Base-by-base conservation (phyloP, 1,140 invertebrate genomes). In the Xylocopa sonorina region DNA sequence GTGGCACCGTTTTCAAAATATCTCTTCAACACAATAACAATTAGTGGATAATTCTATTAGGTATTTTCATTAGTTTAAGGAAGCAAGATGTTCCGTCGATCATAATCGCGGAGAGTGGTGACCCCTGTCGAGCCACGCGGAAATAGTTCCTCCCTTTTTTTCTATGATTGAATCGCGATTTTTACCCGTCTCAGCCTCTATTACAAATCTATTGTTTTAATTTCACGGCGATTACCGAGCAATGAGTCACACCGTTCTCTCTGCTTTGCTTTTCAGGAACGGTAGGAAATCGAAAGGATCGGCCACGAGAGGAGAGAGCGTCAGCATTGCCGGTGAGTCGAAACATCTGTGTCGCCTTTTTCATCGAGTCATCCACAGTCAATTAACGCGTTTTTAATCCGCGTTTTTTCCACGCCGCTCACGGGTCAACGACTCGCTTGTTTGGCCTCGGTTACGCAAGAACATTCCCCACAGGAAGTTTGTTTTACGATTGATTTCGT, bases 271-370 rank as follows among this genome's bases (percentile, higher is more conserved):
- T 84, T 83, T 67, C 77, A 84, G 77, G 38, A 53, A 21, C 69
- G 66, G 55, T 43, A 74, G 58, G 21, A 69, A 66, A 43, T 55
- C 75, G 38, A 43, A 43, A 24, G 38, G 51, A 21, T 16, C 67
- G 43, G 14, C n/a, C 38, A 48, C 34, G 67, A 51, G 62, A 51
- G 60, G 51, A 53, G 32, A 51, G 50, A 60, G 46, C 46, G 24
- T n/a, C 46, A 24, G 72, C 55, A 29, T 81, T 82, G 73, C 85
- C 80, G 66, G 83, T 85, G 57, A 85, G 82, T 84, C 24, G 34
- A 76, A 46, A 21, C 66, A 62, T 81, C 51, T 53, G 29, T 55
- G 29, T 9, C 29, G 29, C 2, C 18, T 81, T 77, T 82, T 85
- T 75, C 72, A 78, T 67, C 48, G 14, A 85, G 64, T 82, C 64